Percentiles rank a stretch among this genome's conserved stretches.
These are phyloP conservation scores for Aphidius gifuensis DNA, from an alignment of 1,140 invertebrate genomes.

Conservation along the genomic window DNA sequence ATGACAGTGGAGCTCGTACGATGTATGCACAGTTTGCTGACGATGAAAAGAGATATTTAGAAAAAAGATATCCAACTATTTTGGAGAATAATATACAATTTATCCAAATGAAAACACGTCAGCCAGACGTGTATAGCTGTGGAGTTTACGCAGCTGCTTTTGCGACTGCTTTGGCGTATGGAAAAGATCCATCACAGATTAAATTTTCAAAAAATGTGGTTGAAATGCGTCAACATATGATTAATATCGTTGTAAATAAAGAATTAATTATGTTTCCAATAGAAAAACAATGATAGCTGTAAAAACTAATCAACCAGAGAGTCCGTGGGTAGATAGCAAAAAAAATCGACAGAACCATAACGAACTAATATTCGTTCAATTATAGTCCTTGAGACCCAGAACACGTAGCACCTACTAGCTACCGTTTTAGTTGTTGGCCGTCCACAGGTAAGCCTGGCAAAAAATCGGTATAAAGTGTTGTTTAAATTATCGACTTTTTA, in stretches of 20 bases:
- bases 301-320: too few species aligned
- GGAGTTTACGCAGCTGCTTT: constrained; percentile 25
- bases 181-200: constrained; percentile 14
- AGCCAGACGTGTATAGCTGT: constrained; percentile 20
- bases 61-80: constrained; percentile 12
- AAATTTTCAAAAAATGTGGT: constrained; percentile 11
- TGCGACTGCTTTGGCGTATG: constrained; percentile 16
- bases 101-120: constrained; percentile 7
- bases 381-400: too few species aligned
- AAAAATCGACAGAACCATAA: too few species aligned
- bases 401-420: too few species aligned
- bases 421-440: too few species aligned
- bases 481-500: too few species aligned
- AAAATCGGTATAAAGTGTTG: too few species aligned
- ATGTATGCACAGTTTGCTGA: constrained; percentile 4
- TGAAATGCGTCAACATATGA: constrained; percentile 21
- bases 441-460: too few species aligned
- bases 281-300: neutral
- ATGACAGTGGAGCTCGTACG: constrained; percentile 2
- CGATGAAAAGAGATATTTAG: constrained; percentile 17
- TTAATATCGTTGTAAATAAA: constrained; percentile 4
- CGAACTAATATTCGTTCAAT: too few species aligned
- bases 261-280: constrained; percentile 10
- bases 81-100: neutral
- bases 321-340: too few species aligned